Conservation (phyloP, 2,797 vertebrate species). For the Spheniscus humboldti region DNA sequence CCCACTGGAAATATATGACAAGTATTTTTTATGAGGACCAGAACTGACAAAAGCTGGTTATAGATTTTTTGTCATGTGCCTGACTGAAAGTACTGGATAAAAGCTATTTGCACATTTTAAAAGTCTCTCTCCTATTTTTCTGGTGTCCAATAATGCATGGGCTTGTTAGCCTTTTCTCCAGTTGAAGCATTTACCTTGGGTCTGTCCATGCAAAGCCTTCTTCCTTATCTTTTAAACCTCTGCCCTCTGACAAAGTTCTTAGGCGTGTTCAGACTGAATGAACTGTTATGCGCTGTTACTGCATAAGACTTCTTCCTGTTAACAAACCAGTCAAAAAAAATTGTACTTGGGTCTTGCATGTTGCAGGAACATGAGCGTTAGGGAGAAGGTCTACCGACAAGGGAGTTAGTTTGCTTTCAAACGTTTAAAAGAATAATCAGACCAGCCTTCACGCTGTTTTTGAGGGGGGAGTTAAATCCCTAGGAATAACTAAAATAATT, state of each 20-base stretch:
- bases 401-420: not conserved
- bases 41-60: not conserved
- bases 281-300: accelerated
- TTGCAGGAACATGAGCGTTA: not conserved
- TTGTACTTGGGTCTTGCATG: not conserved
- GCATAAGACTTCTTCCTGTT: not conserved
- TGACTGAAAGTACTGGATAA: not conserved
- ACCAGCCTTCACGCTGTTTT: not conserved
- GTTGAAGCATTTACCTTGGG: not conserved
- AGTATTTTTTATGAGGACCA: not conserved
- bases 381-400: not conserved
- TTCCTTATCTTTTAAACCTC: not conserved
- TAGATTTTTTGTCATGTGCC: not conserved
- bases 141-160: not conserved
- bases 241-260: not conserved
- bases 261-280: not conserved
- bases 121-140: not conserved
- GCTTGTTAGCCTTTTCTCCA: not conserved
- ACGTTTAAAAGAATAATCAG: not conserved
- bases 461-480: not conserved
- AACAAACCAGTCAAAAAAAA: not conserved
- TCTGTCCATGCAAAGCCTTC: not conserved
- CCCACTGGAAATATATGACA: not conserved
- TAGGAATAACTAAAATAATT: not conserved
- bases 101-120: not conserved